Percentiles rank a stretch among this genome's conserved stretches.
Conservation (phyloP, 2,888 invertebrate genomes). For the Drosophila gaucha region DNA sequence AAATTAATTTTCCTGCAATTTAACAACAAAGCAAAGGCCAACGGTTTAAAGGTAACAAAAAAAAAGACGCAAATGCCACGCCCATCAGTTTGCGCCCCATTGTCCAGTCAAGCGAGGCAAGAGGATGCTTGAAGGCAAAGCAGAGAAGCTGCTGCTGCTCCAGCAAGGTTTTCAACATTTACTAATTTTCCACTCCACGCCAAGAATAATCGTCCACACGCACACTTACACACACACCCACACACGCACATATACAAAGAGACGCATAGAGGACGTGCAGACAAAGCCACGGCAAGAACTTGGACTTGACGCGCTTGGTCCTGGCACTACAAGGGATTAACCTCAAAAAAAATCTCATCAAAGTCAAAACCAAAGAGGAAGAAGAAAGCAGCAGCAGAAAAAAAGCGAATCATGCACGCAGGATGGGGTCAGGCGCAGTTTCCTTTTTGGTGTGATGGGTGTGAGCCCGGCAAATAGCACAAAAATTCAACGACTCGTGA, state of each 20-base stretch:
- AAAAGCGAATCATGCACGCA: slow-evolving; percentile 15
- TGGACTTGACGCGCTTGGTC: slow-evolving; percentile 76
- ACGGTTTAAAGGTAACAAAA: slow-evolving; percentile 43
- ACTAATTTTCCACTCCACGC: slow-evolving; percentile 79
- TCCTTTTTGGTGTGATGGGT: slow-evolving; percentile 43
- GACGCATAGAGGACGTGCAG: slow-evolving; percentile 41
- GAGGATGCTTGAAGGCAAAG: slow-evolving; percentile 56
- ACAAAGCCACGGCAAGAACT: slow-evolving; percentile 73
- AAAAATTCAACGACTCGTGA: slow-evolving; percentile 68
- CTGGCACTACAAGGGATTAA: slow-evolving; percentile 81
- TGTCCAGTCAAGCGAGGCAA: slow-evolving; percentile 55
- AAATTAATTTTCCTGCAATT: slow-evolving; percentile 77
- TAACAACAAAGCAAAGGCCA: slow-evolving; percentile 60
- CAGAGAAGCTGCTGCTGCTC: slow-evolving; percentile 25
- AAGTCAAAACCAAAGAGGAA: slow-evolving; percentile 74
- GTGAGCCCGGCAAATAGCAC: slow-evolving; percentile 73
- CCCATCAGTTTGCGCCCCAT: slow-evolving; percentile 8
- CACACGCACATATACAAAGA: slow-evolving; percentile 16
- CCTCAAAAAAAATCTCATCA: slow-evolving; percentile 80
- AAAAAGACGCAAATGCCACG: slow-evolving; percentile 56
- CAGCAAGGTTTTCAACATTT: slow-evolving; percentile 65
- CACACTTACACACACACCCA: slow-evolving; percentile 2
- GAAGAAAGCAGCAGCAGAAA: background rate
- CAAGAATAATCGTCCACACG: slow-evolving; percentile 64
- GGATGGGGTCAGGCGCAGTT: slow-evolving; percentile 15